Conservation (phyloP, 2,797 vertebrate genomes). For the Takifugu ocellatus region DNA sequence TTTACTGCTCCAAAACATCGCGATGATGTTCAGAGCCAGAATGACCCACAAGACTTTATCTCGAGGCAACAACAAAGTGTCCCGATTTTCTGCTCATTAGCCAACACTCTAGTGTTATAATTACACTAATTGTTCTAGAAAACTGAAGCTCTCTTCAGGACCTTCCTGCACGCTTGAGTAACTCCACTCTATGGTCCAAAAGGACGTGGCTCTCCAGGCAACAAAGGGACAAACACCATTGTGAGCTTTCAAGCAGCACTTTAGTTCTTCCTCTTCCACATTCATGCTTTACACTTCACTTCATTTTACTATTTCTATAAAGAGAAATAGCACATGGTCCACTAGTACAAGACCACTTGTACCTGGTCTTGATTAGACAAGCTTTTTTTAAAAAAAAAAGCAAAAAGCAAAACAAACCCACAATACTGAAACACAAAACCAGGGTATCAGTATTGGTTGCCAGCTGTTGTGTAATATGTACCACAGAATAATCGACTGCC, state of each 20-base stretch:
- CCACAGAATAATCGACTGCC: slow-evolving; percentile 9
- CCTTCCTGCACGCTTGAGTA: slow-evolving; percentile 48
- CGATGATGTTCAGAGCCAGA: neutral
- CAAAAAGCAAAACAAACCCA: too few species aligned
- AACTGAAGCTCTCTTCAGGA: slow-evolving; percentile 40
- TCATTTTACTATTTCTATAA: too few species aligned
- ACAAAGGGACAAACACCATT: slow-evolving; percentile 41
- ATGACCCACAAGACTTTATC: neutral
- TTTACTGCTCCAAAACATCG: too few species aligned
- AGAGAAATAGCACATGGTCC: too few species aligned
- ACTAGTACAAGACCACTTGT: too few species aligned
- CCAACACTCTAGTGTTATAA: slow-evolving; percentile 31
- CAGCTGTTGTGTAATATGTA: too few species aligned
- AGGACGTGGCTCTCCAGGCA: slow-evolving; percentile 16
- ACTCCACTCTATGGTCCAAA: slow-evolving; percentile 37
- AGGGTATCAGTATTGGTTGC: neutral
- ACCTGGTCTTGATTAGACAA: too few species aligned
- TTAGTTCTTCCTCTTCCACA: slow-evolving; percentile 17
- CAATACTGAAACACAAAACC: too few species aligned
- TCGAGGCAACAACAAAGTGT: slow-evolving; percentile 9
- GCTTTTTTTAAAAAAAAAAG: too few species aligned
- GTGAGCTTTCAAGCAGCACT: neutral
- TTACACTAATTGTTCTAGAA: slow-evolving; percentile 49
- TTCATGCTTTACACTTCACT: slow-evolving; percentile 29
- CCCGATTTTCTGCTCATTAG: slow-evolving; percentile 33